Base-by-base conservation (phyloP, 2,113 vertebrate genomes). In the Aspiorhynchus laticeps region DNA sequence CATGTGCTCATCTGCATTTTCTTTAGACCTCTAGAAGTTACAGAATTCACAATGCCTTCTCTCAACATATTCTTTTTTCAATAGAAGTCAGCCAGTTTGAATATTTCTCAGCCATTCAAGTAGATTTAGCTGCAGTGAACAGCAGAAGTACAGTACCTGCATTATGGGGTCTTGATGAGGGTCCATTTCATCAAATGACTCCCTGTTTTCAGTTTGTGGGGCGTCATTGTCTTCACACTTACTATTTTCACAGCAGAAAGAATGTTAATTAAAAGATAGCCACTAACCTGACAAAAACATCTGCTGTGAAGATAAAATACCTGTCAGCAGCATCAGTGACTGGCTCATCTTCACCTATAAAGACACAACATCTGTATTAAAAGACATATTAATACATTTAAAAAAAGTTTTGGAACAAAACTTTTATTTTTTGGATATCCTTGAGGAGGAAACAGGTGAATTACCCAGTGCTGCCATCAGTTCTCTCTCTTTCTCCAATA, bases 401-500 rank as follows among this genome's bases (percentile, higher is more conserved):
- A 1, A 48, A 48, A 9, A 5, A 76, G 73, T 75, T 51, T 43
- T 28, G 43, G 1, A 26, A 48, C 24, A 14, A 75, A 6, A 4
- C 11, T 41, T 41, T 43, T 2, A 2, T 2, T 41, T 74, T 41
- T 41, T 74, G 1, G 21, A 43, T 43, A 12, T n/a, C 2, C 38
- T 15, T 43, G 1, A 75, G 38, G 17, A 59, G 56, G 24, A 59
- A 59, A 59, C 21, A 21, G 71, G 9, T 41, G 15, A 76, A 80
- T 92, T 91, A 95, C 94, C 92, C 36, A 82, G 79, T 43, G 93
- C 85, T 75, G 28, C 53, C 31, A 91, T 86, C 63, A 93, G 81
- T 82, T 92, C 89, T 53, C 77, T 92, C 86, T 94, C 91, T 83
- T 91, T 94, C n/a, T 85, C 77, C 71, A 38, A 78, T 81, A 95